phyloP scores from a whole-genome alignment of 1,140 invertebrate species.

The Drosophila guanche region DNA sequence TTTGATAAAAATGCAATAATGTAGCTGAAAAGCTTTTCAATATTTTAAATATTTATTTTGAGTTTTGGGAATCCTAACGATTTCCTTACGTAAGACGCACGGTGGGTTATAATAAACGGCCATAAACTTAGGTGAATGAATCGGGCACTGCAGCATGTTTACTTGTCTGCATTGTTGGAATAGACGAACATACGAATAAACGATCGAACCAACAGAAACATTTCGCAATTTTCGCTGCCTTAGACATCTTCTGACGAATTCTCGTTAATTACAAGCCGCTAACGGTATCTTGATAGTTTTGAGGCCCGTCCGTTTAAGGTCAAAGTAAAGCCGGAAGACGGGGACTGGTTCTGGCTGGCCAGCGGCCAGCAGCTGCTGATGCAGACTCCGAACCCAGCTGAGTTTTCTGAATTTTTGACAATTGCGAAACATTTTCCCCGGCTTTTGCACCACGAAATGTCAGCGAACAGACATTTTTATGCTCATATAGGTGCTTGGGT shows the following conservation, averaged over 20 bases:
- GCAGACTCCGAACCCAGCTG: slow-evolving; percentile 20
- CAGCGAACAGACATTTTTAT: slow-evolving; percentile 66
- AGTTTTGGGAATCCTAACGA: neutral
- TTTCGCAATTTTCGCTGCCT: slow-evolving; percentile 53
- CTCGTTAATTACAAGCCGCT: slow-evolving; percentile 68
- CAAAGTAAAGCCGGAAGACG: slow-evolving; percentile 71
- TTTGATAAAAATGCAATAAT: neutral
- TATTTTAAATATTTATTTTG: slow-evolving; percentile 25
- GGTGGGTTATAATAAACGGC: slow-evolving; percentile 58
- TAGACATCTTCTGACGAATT: slow-evolving; percentile 53
- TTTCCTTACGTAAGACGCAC: slow-evolving; percentile 30
- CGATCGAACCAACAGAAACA: slow-evolving; percentile 23
- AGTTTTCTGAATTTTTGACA: slow-evolving; percentile 7
- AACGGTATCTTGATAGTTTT: slow-evolving; percentile 44
- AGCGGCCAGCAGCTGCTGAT: too few species aligned
- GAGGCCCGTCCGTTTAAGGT: slow-evolving; percentile 64
- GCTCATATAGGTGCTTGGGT: slow-evolving; percentile 36
- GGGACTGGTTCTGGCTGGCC: neutral
- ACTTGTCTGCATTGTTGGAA: slow-evolving; percentile 54
- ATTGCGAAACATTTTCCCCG: slow-evolving; percentile 68
- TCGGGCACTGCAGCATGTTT: slow-evolving; percentile 13
- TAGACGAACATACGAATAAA: slow-evolving; percentile 3
- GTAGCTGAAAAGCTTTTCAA: neutral
- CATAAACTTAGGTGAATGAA: slow-evolving; percentile 29
- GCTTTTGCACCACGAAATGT: slow-evolving; percentile 75